Evolutionary conservation across 2,797 vertebrate genomes (phyloP), one percentile per base, ranked within the genome.

Genomic region (Pangasius macronema): DNA sequence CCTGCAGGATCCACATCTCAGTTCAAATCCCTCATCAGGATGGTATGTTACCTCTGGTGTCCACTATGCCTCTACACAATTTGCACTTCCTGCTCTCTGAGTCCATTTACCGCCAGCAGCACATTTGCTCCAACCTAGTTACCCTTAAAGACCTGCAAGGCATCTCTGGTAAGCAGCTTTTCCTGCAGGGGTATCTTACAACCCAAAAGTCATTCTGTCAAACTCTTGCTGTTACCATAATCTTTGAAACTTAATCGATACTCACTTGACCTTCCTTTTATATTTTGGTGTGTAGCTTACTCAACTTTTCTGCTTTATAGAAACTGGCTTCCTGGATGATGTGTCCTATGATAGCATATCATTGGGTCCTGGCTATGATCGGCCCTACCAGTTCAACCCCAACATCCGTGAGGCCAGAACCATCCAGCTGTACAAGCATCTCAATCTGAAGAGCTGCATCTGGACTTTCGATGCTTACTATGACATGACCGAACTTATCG

Each of bases 11-110:
- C 94, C 99, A 99, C 85, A 99, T 99, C 89, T 99, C 98, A 0
- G 98, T 99, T 91, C 99, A 99, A 95, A 99, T 99, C 89, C 99
- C 99, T 6, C 99, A 99, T 88, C 99, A 99, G 94, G 99, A 99
- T 0, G 98, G 99, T 0, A 99, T 99, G 99, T 95, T 99, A 84
- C 98, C 99, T 2, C 96, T 99, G 51, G 95, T 99, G 91, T 99
- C 99, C 90, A 99, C 98, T 39, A 96, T 98, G 96, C 98, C 98
- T 0, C 92, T 99, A 86, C 98, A 99, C 96, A 99, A 99, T 91
- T 94, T 99, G 88, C 98, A 99, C 87, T 99, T 99, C 92, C 96
- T 99, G 22, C 94, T 99, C 30, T 99, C 99, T 0, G 99, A 99
- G 95, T 99, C 99, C 59, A 97, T 99, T 94, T 99, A 99, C 91